Base-by-base conservation (phyloP, 2,888 invertebrate genomes). In the Sycophila texana region DNA sequence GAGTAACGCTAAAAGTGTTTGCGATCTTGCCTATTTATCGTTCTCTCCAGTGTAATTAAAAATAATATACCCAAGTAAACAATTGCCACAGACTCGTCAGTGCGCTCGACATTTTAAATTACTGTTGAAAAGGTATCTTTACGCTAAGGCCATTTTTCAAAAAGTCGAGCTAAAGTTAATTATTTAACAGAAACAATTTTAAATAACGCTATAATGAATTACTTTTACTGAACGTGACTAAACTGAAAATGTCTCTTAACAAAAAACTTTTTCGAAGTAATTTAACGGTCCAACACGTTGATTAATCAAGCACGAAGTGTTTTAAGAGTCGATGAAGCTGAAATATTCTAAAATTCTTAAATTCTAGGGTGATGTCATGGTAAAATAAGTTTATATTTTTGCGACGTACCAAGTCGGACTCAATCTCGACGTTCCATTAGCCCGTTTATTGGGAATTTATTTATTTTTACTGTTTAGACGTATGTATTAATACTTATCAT, bases 281-380 rank as follows among this genome's bases (percentile, higher is more conserved):
- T 63, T 79, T 63, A 20, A 67, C 53, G 10, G 58, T 79, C 65
- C 39, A 51, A 70, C 51, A 63, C 30, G 5, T 51, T 79, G 70
- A 70, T 70, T 55, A 39, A 75, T 72, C 30, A 73, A 80, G 67
- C 61, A 75, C 57, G 22, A 66, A 67, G 57, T 72, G 72, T 75
- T 80, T 71, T 58, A 39, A 68, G 16, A 47, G 20, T 60, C 49
- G 55, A 70, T 67, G 30, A 66, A 76, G 47, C 66, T 76, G 18
- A 73, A 68, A 76, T 63, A 80, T 76, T 76, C 67, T 80, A 76
- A 76, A 79, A 75, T 65, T 53, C 55, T 57, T 20, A 39, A 74
- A 61, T 53, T 55, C 18, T 72, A 71, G 26, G 47, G 7, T 60
- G 26, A 67, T 13, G 16, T 70, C 12, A 65, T 58, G 49, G 14